Conservation (phyloP, 2,797 vertebrate species). For the Lithobates sylvaticus region DNA sequence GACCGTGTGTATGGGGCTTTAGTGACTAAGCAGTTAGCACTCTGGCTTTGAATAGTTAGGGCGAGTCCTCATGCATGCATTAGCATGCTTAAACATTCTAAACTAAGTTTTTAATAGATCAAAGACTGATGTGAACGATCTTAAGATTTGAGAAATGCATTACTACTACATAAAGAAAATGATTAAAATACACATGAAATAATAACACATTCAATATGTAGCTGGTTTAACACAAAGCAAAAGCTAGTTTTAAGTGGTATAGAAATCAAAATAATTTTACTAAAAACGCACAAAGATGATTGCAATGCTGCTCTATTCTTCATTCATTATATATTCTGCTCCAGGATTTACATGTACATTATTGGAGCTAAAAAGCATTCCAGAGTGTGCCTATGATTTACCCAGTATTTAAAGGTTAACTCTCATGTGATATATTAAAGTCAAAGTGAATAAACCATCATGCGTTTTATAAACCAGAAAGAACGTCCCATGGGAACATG, state of each 20-base stretch:
- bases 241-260: neutral
- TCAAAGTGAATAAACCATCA: slow-evolving; percentile 15
- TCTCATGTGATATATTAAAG: slow-evolving; percentile 17
- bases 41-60: neutral
- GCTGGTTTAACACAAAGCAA: too few species aligned
- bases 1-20: too few species aligned
- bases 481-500: slow-evolving; percentile 5
- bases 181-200: neutral
- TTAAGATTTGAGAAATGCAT: neutral
- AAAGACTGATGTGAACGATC: neutral
- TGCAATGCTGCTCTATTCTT: neutral
- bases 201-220: neutral
- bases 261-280: neutral
- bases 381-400: neutral
- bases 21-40: neutral
- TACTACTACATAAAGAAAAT: neutral
- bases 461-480: slow-evolving; percentile 22
- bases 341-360: neutral
- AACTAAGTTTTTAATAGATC: neutral
- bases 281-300: neutral
- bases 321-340: neutral
- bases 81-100: too few species aligned
- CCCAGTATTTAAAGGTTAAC: slow-evolving; percentile 2
- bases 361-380: neutral
- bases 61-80: too few species aligned